phyloP scores from a whole-genome alignment of 2,888 invertebrate species.

The Volucella bombylans region DNA sequence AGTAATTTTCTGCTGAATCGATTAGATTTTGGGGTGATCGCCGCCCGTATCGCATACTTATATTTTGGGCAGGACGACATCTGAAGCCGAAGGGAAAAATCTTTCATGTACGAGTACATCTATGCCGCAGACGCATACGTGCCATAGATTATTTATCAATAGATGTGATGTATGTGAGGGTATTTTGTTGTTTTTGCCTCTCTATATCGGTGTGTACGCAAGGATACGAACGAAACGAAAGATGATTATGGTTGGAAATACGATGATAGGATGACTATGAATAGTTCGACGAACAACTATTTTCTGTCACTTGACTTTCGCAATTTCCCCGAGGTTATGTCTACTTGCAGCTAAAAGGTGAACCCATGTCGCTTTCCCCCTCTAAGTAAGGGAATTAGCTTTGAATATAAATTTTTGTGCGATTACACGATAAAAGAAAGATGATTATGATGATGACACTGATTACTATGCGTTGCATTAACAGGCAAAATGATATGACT shows the following conservation, averaged over 20 bases:
- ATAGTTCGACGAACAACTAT: conserved; percentile 27
- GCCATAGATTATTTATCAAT: conserved; percentile 26
- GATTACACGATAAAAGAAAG: neutral
- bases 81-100: neutral
- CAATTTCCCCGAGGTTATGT: conserved; percentile 19
- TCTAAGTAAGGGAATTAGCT: conserved; percentile 27
- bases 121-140: conserved; percentile 5
- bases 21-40: conserved; percentile 21
- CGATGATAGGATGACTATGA: conserved; percentile 2
- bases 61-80: neutral
- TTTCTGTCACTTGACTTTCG: conserved; percentile 39
- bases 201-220: neutral
- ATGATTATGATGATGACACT: conserved; percentile 9
- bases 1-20: conserved; percentile 60
- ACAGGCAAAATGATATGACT: conserved; percentile 36
- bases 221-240: neutral
- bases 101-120: neutral
- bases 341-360: neutral
- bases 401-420: neutral
- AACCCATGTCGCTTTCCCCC: neutral
- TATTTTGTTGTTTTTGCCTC: too few relatives aligned
- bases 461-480: conserved; percentile 54
- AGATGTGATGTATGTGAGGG: neutral
- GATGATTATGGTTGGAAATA: conserved; percentile 5
- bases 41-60: neutral